A percentile compares a stretch with the other conserved stretches of the same genome.
These are phyloP conservation scores for Brachymystax lenok DNA, from an alignment of 2,797 vertebrate species.

Conservation along the genomic window DNA sequence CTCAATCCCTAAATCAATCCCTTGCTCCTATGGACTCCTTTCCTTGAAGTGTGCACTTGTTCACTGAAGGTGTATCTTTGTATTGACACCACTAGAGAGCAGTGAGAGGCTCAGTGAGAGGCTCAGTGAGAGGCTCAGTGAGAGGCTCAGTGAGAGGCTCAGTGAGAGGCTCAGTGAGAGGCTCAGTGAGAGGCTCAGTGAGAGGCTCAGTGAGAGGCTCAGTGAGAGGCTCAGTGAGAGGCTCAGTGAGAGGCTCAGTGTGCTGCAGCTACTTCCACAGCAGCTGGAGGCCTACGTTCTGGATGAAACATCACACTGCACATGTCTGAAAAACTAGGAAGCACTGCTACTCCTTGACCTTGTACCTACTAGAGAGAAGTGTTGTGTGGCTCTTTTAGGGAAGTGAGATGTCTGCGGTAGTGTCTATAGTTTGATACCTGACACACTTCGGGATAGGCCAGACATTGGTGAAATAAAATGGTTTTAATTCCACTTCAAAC, in stretches of 20 bases:
- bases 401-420: no score
- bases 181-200: background rate
- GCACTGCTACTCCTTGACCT: no score
- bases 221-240: background rate
- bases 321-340: no score
- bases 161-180: background rate
- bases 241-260: background rate
- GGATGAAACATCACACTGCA: background rate
- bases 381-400: no score
- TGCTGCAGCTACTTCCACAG: background rate
- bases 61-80: background rate
- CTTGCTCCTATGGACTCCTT: background rate
- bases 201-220: background rate
- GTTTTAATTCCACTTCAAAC: no score
- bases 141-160: background rate
- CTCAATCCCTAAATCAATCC: no score
- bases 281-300: background rate
- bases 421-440: no score
- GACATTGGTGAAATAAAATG: no score
- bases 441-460: no score
- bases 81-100: background rate
- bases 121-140: background rate
- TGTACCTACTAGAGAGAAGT: no score
- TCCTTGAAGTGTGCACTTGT: background rate
- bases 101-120: background rate